A percentile compares a stretch with the other conserved stretches of the same genome.
phyloP scores from a whole-genome alignment of 2,797 vertebrate species.

The Pachyuromys duprasi region DNA sequence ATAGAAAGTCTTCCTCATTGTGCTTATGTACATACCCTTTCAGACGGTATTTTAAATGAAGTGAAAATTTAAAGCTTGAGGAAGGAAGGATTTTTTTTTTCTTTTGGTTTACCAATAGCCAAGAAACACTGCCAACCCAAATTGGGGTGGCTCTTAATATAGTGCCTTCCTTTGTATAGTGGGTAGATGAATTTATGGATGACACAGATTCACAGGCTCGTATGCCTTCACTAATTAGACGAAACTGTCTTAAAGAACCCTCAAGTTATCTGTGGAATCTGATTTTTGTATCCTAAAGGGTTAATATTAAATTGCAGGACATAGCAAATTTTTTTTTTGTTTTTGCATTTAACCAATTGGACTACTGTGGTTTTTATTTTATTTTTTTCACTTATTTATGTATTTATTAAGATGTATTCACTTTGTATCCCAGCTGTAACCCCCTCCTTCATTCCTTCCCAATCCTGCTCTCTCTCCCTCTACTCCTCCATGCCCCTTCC shows the following conservation, averaged over 20 bases:
- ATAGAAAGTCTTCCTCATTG: neutral
- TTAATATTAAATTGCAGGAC: neutral
- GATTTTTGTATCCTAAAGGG: neutral
- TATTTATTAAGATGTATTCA: too few relatives aligned
- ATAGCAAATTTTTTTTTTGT: neutral
- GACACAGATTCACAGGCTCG: neutral
- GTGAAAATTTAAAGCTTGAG: neutral
- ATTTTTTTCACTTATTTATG: too few relatives aligned
- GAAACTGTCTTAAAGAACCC: neutral
- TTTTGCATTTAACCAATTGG: too few relatives aligned
- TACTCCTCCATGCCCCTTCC: too few relatives aligned
- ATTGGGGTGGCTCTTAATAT: neutral
- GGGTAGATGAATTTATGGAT: constrained; percentile 7
- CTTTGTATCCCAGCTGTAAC: too few relatives aligned
- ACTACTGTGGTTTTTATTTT: too few relatives aligned
- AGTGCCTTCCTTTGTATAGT: constrained; percentile 14
- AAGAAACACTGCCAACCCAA: neutral
- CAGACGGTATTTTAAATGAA: constrained; percentile 50
- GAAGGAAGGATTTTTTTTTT: constrained; percentile 13
- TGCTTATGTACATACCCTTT: neutral
- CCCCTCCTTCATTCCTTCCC: too few relatives aligned
- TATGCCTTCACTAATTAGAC: neutral
- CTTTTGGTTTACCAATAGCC: constrained; percentile 27
- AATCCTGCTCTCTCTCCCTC: too few relatives aligned
- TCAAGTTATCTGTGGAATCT: constrained; percentile 9